phyloP scores from a whole-genome alignment of 2,888 invertebrate genomes.

The Bugula neritina region DNA sequence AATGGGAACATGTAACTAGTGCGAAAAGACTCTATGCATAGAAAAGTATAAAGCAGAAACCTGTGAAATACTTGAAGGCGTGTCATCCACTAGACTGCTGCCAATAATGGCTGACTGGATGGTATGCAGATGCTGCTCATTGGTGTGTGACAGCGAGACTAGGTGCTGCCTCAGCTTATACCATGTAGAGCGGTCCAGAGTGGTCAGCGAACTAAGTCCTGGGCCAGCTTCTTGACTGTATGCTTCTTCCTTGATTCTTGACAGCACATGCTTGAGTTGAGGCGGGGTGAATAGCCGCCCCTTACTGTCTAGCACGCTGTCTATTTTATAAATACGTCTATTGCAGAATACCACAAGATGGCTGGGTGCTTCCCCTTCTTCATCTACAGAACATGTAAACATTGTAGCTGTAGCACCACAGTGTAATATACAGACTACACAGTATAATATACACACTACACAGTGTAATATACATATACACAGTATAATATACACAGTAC shows the following conservation, averaged over 20 bases:
- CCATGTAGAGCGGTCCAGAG: neutral
- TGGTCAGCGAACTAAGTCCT: neutral
- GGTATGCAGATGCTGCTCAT: neutral
- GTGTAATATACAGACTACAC: too few species aligned
- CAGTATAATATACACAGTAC: neutral
- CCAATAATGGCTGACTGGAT: constrained; percentile 14
- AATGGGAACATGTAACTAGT: too few species aligned
- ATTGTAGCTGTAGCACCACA: neutral
- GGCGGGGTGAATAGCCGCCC: constrained; percentile 2
- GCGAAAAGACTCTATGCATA: too few species aligned
- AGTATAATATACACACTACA: too few species aligned
- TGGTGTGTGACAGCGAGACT: neutral
- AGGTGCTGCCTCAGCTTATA: constrained; percentile 26
- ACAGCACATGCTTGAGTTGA: neutral
- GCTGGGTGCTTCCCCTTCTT: neutral
- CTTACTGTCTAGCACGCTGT: neutral
- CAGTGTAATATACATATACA: neutral
- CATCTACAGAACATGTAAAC: neutral
- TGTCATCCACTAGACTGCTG: neutral
- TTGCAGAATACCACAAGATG: constrained; percentile 13
- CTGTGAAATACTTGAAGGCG: neutral
- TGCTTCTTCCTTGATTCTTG: neutral
- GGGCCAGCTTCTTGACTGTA: neutral
- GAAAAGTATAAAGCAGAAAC: too few species aligned
- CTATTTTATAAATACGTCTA: constrained; percentile 13